phyloP scores from a whole-genome alignment of 2,113 vertebrate genomes.

The Odontesthes bonariensis region DNA sequence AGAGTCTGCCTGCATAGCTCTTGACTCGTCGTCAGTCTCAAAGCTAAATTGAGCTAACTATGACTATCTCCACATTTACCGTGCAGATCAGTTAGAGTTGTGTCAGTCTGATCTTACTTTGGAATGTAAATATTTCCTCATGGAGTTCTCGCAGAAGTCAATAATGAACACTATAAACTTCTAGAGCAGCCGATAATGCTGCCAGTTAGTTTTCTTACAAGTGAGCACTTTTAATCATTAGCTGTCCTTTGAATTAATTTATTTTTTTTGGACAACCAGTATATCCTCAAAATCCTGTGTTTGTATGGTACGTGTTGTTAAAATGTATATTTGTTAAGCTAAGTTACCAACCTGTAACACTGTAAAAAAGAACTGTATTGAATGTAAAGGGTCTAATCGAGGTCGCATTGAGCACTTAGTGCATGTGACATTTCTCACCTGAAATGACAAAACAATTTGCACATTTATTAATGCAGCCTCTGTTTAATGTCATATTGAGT shows the following conservation, averaged over 20 bases:
- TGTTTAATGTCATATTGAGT: slow-evolving; percentile 13
- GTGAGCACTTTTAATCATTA: slow-evolving; percentile 16
- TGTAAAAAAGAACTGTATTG: neutral
- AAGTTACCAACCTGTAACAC: slow-evolving; percentile 1
- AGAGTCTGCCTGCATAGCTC: neutral
- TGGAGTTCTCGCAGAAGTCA: neutral
- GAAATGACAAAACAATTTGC: slow-evolving; percentile 32
- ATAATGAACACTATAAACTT: slow-evolving; percentile 9
- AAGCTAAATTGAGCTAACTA: slow-evolving; percentile 13
- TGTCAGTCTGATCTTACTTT: neutral
- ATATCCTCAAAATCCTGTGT: slow-evolving; percentile 26
- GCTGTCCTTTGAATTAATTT: slow-evolving; percentile 5
- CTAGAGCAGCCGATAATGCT: neutral
- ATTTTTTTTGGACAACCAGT: slow-evolving; percentile 8
- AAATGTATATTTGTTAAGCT: slow-evolving; percentile 4
- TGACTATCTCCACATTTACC: neutral
- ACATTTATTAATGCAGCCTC: slow-evolving; percentile 50
- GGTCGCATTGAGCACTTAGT: slow-evolving; percentile 11
- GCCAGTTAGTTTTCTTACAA: neutral
- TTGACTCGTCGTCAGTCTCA: neutral
- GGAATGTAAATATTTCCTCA: too few relatives aligned
- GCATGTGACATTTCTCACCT: slow-evolving; percentile 18
- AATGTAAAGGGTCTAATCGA: neutral
- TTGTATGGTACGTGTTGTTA: slow-evolving; percentile 2
- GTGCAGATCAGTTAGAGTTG: neutral